Conservation (phyloP, 2,797 vertebrate species). For the Aplochiton taeniatus region DNA sequence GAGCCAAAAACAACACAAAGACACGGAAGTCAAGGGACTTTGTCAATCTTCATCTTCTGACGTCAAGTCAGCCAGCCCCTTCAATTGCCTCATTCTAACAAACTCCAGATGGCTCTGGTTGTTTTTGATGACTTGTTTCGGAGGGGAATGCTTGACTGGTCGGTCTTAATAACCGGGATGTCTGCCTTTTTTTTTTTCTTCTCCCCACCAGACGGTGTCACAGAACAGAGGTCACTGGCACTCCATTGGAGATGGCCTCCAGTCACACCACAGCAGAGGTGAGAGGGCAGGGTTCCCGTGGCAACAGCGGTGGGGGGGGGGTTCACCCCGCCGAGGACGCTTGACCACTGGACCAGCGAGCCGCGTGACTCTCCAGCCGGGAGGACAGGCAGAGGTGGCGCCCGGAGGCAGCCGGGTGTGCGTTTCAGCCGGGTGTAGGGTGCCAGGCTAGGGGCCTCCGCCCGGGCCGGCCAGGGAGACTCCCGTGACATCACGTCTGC, state of each 20-base stretch:
- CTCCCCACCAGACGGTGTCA: slow-evolving; percentile 3
- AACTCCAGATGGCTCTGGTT: slow-evolving; percentile 24
- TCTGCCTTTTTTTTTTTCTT: slow-evolving; percentile 4
- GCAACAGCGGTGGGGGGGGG: slow-evolving; percentile 16
- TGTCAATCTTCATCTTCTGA: slow-evolving; percentile 17
- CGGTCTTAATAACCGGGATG: slow-evolving; percentile 18
- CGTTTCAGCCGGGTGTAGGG: slow-evolving; percentile 63
- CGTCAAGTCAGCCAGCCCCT: slow-evolving; percentile 13
- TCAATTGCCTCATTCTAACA: slow-evolving; percentile 9
- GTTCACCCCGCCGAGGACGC: slow-evolving; percentile 24
- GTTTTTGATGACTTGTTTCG: slow-evolving; percentile 20
- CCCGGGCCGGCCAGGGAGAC: slow-evolving; percentile 48
- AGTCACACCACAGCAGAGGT: slow-evolving; percentile 1
- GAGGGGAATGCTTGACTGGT: slow-evolving; percentile 2
- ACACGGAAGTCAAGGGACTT: slow-evolving; percentile 10
- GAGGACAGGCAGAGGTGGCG: slow-evolving; percentile 10
- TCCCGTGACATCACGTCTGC: slow-evolving; percentile 57
- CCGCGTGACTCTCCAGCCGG: too few species aligned
- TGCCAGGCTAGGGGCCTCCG: slow-evolving; percentile 65
- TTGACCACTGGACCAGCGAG: slow-evolving; percentile 15
- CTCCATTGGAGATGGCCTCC: slow-evolving; percentile 1
- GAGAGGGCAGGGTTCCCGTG: slow-evolving; percentile 1
- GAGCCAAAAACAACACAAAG: slow-evolving; percentile 12
- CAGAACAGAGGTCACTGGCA: slow-evolving; percentile 1
- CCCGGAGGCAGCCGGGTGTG: slow-evolving; percentile 39